Base-by-base conservation (phyloP, 23 tunicate genomes). In the Trididemnum nubilum region DNA sequence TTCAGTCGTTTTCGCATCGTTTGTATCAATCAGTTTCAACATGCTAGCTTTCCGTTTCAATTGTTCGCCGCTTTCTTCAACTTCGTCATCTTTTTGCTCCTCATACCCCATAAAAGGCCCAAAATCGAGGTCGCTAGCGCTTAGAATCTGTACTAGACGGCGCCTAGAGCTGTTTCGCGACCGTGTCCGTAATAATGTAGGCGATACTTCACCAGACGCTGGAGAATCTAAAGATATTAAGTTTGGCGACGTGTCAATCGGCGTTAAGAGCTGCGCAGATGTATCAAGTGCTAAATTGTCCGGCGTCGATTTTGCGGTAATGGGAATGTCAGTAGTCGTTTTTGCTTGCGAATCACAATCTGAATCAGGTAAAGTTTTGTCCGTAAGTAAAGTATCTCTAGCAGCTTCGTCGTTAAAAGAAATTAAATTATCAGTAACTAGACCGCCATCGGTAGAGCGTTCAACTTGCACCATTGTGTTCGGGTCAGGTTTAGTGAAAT, bases 101-200 rank as follows among this genome's bases (percentile, higher is more conserved):
- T 77, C 67, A 32, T 24, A 57, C 28, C 81, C 81, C 2, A 52
- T 22, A 52, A 27, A 77, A 7, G 66, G 81, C 2, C 61, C 77
- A 22, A 82, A 51, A 31, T 82, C 86, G 18, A 81, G 65, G 3
- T 81, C 85, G 67, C 86, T 82, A n/a, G 64, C 78, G 51, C 86
- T 82, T 12, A 82, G 24, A 44, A 82, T 82, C 9, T 82, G 86
- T 32, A 82, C 86, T 1, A 82, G 24, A 19, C 86, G 36, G 25
- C 54, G 81, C 28, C 39, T 77, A 34, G 50, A 33, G 78, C 44
- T 82, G 69, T 24, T 65, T 29, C 75, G 28, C 1, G 50, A 32
- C 7, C 59, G 71, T 0, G 1, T 21, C 49, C 49, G 44, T 0
- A 31, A 22, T 33, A 35, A 24, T 78, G 33, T 58, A 21, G 36